These are phyloP conservation scores for Bradysia coprophila DNA, from an alignment of 1,140 invertebrate genomes.

Conservation along the genomic window DNA sequence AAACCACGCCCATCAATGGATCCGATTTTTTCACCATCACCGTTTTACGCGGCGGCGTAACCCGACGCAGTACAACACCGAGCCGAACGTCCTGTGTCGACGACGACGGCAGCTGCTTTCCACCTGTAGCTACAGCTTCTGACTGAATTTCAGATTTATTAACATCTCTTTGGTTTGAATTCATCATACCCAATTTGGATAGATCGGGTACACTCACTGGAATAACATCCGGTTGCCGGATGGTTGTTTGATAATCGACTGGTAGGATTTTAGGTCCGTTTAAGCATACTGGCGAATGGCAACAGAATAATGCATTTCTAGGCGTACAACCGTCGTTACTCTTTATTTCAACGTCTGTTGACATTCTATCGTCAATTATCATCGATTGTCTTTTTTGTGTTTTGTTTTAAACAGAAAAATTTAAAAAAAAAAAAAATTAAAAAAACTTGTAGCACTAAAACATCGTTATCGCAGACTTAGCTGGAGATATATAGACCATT, in stretches of 20 bases:
- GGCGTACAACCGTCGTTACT: background rate
- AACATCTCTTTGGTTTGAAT: background rate
- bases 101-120: background rate
- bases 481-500: no score
- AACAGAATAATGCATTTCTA: constrained; percentile 4
- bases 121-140: background rate
- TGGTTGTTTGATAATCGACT: background rate
- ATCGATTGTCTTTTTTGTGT: background rate
- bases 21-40: constrained; percentile 18
- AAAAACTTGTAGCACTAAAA: no score
- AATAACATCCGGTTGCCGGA: background rate
- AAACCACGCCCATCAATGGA: constrained; percentile 18
- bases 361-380: background rate
- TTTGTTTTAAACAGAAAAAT: background rate
- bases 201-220: background rate
- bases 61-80: constrained; percentile 15
- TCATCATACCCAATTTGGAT: background rate
- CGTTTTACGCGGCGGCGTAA: constrained; percentile 14
- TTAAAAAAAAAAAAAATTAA: no score
- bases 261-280: constrained; percentile 3
- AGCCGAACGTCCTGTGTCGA: constrained; percentile 11
- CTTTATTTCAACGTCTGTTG: background rate
- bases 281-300: constrained; percentile 3
- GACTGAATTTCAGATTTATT: background rate
- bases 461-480: no score